Evolutionary conservation across 2,888 invertebrate genomes (phyloP).

Genomic region (Lycia hirtaria): DNA sequence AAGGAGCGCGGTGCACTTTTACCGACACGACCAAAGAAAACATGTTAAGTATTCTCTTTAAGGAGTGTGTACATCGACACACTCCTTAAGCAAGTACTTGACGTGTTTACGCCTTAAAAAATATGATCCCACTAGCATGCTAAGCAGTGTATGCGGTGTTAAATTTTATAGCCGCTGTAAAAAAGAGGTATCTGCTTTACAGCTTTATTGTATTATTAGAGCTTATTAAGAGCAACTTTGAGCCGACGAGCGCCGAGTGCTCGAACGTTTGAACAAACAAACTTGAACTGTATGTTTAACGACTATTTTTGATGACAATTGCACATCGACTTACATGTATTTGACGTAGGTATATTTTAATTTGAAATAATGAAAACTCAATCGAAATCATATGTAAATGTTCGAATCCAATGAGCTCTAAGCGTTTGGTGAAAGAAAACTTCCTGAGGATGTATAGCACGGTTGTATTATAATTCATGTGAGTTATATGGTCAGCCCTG

Average conservation of each 20-base stretch:
- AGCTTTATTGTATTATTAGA: conserved; percentile 24
- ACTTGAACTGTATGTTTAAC: background rate
- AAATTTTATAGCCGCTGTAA: conserved; percentile 28
- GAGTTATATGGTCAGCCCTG: background rate
- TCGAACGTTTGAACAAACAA: background rate
- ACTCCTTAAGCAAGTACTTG: no score
- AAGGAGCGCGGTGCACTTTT: conserved; percentile 52
- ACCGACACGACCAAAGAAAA: conserved; percentile 59
- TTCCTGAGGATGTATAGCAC: no score
- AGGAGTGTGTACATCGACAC: conserved; percentile 27
- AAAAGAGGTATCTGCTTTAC: conserved; percentile 19
- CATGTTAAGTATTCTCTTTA: conserved; percentile 30
- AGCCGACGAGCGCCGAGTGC: background rate
- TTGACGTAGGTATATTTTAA: no score
- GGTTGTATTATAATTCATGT: no score
- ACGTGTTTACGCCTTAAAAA: conserved; percentile 45
- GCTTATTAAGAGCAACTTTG: conserved; percentile 16
- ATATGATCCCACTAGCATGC: conserved; percentile 44
- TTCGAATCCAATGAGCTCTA: no score
- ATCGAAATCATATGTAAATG: no score
- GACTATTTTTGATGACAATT: no score
- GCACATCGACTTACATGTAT: no score
- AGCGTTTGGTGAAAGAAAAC: no score
- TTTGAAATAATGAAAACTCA: no score
- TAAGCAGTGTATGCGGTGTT: conserved; percentile 33